A percentile compares a stretch with the other conserved stretches of the same genome.
Evolutionary conservation across 2,113 vertebrate genomes (phyloP).

Genomic region (Leucopsar rothschildi): DNA sequence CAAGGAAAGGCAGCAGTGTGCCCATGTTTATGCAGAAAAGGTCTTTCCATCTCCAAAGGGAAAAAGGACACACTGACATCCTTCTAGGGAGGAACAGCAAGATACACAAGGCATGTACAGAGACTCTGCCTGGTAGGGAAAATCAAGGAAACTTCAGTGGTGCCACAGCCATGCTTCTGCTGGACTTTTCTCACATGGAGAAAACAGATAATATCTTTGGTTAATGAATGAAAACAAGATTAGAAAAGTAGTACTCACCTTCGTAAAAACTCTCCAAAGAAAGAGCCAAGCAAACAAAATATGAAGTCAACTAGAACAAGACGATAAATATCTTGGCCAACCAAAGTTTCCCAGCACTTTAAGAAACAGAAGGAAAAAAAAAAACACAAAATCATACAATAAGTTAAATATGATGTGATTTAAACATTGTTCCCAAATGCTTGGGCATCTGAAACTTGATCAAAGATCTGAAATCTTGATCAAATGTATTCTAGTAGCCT

Average conservation of each 20-base stretch:
- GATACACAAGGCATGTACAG: not conserved
- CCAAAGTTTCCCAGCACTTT: conserved; percentile 92
- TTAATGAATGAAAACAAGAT: not conserved
- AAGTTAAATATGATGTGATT: not conserved
- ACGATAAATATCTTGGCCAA: conserved; percentile 92
- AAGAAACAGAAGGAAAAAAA: not conserved
- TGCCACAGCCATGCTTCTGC: not conserved
- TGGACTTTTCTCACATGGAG: not conserved
- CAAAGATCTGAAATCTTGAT: not conserved
- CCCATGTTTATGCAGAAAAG: not conserved
- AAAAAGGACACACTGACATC: not conserved
- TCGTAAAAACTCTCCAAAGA: conserved; percentile 91
- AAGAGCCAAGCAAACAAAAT: conserved; percentile 85
- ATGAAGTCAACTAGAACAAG: conserved; percentile 90
- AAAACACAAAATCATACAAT: not conserved
- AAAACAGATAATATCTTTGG: not conserved
- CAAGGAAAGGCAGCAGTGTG: not conserved
- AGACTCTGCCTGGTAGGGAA: not conserved
- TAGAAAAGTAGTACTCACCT: conserved; percentile 74
- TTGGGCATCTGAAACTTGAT: not conserved
- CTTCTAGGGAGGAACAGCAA: not conserved
- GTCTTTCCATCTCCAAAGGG: not conserved
- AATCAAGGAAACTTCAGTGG: not conserved
- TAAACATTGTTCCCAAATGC: not conserved
- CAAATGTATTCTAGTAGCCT: not conserved